These are phyloP conservation scores for Galaxias olidus DNA, from an alignment of 2,797 vertebrate genomes.

Conservation along the genomic window DNA sequence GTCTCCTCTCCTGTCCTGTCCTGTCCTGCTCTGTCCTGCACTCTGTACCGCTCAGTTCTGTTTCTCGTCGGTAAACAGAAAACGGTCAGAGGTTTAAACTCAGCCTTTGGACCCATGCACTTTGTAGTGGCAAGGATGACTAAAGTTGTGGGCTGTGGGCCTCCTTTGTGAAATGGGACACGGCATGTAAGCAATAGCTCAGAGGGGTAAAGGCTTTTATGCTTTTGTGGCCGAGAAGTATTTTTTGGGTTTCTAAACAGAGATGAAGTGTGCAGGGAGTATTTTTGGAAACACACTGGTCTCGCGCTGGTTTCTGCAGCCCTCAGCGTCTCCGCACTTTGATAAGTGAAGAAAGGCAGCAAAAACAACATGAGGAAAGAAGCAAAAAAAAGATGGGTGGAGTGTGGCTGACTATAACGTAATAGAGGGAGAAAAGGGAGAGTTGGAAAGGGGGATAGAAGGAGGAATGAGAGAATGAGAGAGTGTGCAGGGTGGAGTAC, in stretches of 20 bases:
- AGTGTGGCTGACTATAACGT: slow-evolving; percentile 20
- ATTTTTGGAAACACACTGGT: slow-evolving; percentile 20
- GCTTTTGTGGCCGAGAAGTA: background rate
- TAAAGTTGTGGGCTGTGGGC: background rate
- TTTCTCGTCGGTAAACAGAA: background rate
- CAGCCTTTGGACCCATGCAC: background rate
- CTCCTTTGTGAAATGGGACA: background rate
- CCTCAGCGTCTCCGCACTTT: slow-evolving; percentile 11
- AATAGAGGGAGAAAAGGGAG: slow-evolving; percentile 29
- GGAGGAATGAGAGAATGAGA: slow-evolving; percentile 29
- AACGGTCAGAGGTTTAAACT: background rate
- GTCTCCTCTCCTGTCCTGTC: background rate
- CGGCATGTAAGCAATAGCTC: too few species aligned
- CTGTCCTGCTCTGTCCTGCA: too few species aligned
- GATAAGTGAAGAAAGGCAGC: slow-evolving; percentile 23
- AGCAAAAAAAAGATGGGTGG: background rate
- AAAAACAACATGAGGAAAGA: slow-evolving; percentile 21
- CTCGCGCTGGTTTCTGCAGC: background rate
- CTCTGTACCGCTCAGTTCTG: too few species aligned
- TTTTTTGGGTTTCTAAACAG: background rate
- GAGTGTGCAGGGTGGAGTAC: slow-evolving; percentile 63
- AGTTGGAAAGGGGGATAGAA: slow-evolving; percentile 15
- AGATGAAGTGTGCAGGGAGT: slow-evolving; percentile 3
- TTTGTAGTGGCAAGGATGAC: background rate
- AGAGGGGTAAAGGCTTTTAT: background rate